Base-by-base conservation (phyloP, 1,140 invertebrate genomes). In the Coptotermes formosanus region DNA sequence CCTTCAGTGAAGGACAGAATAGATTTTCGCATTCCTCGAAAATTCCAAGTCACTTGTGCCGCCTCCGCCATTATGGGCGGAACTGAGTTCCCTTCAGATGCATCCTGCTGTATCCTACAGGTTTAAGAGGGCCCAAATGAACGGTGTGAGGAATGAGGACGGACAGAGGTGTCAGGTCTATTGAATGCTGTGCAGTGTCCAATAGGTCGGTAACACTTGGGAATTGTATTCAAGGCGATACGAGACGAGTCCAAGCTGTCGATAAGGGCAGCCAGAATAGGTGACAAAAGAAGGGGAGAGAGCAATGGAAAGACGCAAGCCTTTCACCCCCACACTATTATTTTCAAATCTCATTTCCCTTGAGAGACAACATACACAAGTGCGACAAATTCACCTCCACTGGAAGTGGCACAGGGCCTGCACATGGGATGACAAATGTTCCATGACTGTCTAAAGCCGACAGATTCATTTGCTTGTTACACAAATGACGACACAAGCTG, bases 201-300 rank as follows among this genome's bases (percentile, higher is more conserved):
- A 43, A 83, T 43, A 38, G 82, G 1, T 25, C 82, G 82, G 16
- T 3, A 83, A 52, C 64, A 45, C 82, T 43, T 83, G 43, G 82
- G 82, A 83, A 83, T 83, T 83, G 82, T 83, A 83, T 83, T 83
- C 82, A 83, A 43, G 64, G n/a, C 25, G 64, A 30, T n/a, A 75
- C 64, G 64, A 30, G 64, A 75, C 64, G 64, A 75, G 64, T 25
- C 64, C 64, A 75, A 9, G 64, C 59, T 23, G 59, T 64, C 59
- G 14, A 23, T 23, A 64, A 64, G 59, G 59, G 25, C 59, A 21
- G 21, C 59, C 59, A 64, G 1, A 64, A 11, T 25, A 8, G 21
- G 8, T 8, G 21, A 83, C 19, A 48, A 48, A 48, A 83, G 82
- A 23, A 7, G 25, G 82, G 0, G 38, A 32, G 45, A 48, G 11